Conservation (phyloP, 1,140 invertebrate genomes). For the Metaphire vulgaris region DNA sequence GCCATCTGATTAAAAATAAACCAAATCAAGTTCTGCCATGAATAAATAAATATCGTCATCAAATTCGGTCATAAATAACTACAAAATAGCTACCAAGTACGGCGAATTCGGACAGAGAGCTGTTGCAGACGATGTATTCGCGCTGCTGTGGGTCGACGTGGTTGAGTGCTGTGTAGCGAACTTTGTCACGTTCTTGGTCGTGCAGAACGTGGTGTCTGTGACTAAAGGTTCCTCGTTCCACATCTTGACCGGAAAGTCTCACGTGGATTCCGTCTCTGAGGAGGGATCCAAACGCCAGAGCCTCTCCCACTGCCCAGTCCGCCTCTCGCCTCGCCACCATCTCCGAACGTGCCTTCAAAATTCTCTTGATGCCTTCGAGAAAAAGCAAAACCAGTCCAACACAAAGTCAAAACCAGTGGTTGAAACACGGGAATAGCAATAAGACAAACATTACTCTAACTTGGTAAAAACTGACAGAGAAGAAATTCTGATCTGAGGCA, state of each 20-base stretch:
- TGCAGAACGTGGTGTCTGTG: conserved; percentile 93
- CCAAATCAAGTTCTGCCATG: no score
- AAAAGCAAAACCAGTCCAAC: conserved; percentile 72
- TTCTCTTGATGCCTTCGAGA: conserved; percentile 56
- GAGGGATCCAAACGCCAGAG: conserved; percentile 88
- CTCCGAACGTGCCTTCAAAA: conserved; percentile 71
- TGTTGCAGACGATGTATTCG: conserved; percentile 91
- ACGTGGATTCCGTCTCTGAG: conserved; percentile 60
- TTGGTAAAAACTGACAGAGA: background rate
- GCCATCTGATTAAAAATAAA: no score
- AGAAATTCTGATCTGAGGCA: conserved; percentile 74
- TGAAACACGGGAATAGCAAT: conserved; percentile 56
- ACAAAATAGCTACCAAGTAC: conserved; percentile 54
- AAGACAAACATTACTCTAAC: background rate
- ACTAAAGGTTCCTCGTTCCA: conserved; percentile 92
- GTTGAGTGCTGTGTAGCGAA: conserved; percentile 41
- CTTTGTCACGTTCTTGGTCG: conserved; percentile 67
- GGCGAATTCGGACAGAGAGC: conserved; percentile 90
- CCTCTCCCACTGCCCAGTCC: conserved; percentile 97
- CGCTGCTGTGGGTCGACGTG: conserved; percentile 56
- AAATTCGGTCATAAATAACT: no score
- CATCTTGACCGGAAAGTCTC: conserved; percentile 81
- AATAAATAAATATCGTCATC: no score
- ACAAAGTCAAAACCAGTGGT: conserved; percentile 78
- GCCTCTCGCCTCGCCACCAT: conserved; percentile 80